phyloP scores from a whole-genome alignment of 2,797 vertebrate genomes.

The Sebastes iracundus region DNA sequence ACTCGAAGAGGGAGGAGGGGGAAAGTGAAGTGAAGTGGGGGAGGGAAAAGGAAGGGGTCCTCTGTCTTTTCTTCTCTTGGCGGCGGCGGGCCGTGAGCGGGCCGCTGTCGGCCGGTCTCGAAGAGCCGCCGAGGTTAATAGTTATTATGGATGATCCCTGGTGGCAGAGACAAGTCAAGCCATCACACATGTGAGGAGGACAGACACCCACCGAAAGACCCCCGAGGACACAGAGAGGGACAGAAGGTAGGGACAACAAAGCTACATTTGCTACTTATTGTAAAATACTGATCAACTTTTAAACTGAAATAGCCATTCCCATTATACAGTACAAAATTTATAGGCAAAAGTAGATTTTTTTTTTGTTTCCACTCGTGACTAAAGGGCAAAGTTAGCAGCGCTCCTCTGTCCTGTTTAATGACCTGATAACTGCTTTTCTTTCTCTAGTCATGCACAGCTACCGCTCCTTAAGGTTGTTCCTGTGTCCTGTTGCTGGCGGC shows the following conservation, averaged over 20 bases:
- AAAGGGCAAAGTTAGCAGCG: constrained; percentile 60
- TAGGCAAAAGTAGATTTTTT: constrained; percentile 78
- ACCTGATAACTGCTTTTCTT: constrained; percentile 48
- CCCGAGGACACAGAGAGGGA: constrained; percentile 44
- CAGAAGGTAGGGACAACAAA: constrained; percentile 44
- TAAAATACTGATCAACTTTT: constrained; percentile 81
- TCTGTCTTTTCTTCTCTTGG: constrained; percentile 48
- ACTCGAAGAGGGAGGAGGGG: neutral
- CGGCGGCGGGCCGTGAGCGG: neutral
- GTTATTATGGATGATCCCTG: constrained; percentile 97
- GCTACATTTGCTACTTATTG: constrained; percentile 86
- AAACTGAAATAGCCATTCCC: constrained; percentile 83
- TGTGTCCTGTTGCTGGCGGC: constrained; percentile 90
- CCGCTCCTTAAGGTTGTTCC: constrained; percentile 88
- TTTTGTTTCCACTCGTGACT: constrained; percentile 35
- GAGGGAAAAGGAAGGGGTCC: neutral
- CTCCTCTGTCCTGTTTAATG: constrained; percentile 27
- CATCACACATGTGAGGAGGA: constrained; percentile 73
- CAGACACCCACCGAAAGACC: constrained; percentile 52
- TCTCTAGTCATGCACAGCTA: constrained; percentile 76
- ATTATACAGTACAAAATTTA: constrained; percentile 84
- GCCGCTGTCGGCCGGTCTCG: constrained; percentile 22
- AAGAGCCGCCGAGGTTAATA: constrained; percentile 80
- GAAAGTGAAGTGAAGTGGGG: neutral
- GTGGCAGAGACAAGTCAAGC: constrained; percentile 94